These are phyloP conservation scores for Thereva nobilitata DNA, from an alignment of 2,888 invertebrate genomes.

Conservation along the genomic window DNA sequence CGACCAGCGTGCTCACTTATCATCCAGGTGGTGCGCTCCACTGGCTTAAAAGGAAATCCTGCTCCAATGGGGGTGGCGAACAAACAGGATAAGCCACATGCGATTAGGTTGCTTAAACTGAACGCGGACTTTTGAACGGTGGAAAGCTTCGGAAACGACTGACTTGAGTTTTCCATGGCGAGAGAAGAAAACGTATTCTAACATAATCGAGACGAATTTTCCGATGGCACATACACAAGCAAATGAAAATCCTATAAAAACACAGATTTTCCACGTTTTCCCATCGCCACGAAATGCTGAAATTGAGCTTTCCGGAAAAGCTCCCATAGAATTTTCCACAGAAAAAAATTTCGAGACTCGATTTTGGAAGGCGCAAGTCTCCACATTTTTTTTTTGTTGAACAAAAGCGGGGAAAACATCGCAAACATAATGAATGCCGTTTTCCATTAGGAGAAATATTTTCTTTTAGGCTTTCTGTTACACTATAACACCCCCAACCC, in stretches of 20 bases:
- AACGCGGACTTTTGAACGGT: slow-evolving; percentile 37
- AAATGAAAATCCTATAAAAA: no score
- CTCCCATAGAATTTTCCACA: not conserved
- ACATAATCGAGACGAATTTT: slow-evolving; percentile 9
- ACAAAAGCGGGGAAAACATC: no score
- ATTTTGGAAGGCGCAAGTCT: no score
- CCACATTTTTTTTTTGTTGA: no score
- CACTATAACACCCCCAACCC: no score
- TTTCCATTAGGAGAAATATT: no score
- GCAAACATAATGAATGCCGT: no score
- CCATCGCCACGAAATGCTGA: no score
- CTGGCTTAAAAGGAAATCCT: not conserved
- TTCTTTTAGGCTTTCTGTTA: no score
- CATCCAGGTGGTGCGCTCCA: not conserved
- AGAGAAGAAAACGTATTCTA: slow-evolving; percentile 11
- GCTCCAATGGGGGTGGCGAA: slow-evolving; percentile 7
- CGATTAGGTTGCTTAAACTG: slow-evolving; percentile 26
- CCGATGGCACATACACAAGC: slow-evolving; percentile 14
- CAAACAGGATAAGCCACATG: slow-evolving; percentile 30
- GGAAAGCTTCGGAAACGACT: slow-evolving; percentile 40
- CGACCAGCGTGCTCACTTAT: slow-evolving; percentile 3
- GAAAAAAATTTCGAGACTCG: no score
- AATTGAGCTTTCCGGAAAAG: not conserved
- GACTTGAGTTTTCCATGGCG: slow-evolving; percentile 21
- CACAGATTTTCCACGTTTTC: no score